Evolutionary conservation across 2,113 vertebrate species (phyloP).

Genomic region (Sinocyclocheilus grahami): DNA sequence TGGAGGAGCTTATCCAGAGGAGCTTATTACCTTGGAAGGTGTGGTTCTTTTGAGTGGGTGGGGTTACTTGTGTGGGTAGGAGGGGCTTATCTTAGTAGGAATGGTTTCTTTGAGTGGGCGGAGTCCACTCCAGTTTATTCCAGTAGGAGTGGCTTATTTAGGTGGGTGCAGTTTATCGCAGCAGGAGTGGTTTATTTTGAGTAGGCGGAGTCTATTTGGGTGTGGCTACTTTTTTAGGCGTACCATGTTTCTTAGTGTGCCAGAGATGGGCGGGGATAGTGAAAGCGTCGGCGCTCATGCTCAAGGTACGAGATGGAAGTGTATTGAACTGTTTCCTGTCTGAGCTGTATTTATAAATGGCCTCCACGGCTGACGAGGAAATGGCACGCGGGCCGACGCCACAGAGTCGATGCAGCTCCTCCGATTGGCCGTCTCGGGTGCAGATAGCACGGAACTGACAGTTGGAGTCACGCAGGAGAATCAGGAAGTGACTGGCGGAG

Average conservation of each 20-base stretch:
- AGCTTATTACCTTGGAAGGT: too few relatives aligned
- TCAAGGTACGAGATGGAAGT: slow-evolving; percentile 88
- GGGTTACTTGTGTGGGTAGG: too few relatives aligned
- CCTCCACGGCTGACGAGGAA: slow-evolving; percentile 79
- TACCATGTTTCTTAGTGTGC: slow-evolving; percentile 82
- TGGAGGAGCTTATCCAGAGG: too few relatives aligned
- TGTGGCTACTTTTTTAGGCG: slow-evolving; percentile 71
- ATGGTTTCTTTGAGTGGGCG: not conserved
- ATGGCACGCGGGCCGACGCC: slow-evolving; percentile 83
- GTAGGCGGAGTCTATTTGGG: slow-evolving; percentile 49
- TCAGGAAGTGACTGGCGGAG: slow-evolving; percentile 88
- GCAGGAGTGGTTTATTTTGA: too few relatives aligned
- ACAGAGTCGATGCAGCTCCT: slow-evolving; percentile 80
- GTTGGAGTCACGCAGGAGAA: slow-evolving; percentile 86
- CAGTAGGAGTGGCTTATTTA: too few relatives aligned
- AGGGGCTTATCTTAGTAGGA: not conserved
- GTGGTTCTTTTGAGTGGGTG: too few relatives aligned
- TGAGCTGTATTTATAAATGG: slow-evolving; percentile 92
- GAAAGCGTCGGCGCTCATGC: slow-evolving; percentile 89
- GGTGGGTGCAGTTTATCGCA: too few relatives aligned
- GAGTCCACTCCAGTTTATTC: too few relatives aligned
- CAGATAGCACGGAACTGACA: slow-evolving; percentile 92
- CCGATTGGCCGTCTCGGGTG: slow-evolving; percentile 72
- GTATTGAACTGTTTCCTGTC: slow-evolving; percentile 90
- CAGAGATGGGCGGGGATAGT: slow-evolving; percentile 88